phyloP scores from a whole-genome alignment of 2,797 vertebrate genomes.

The Petrocephalus schoutedeni region DNA sequence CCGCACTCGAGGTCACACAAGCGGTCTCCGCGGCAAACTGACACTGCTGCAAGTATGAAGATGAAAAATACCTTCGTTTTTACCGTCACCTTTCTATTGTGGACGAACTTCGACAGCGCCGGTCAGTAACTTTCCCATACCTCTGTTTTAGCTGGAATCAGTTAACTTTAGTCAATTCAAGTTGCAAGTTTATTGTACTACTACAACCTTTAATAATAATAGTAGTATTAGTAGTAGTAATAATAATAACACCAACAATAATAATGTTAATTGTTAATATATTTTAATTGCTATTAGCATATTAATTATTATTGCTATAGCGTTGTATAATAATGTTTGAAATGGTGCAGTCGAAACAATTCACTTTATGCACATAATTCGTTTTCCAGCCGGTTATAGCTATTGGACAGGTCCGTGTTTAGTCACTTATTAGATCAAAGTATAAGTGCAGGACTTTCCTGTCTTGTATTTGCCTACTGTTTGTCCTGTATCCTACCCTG shows the following conservation, averaged over 20 bases:
- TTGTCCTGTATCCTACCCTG: neutral
- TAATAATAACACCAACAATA: too few relatives aligned
- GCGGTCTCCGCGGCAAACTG: neutral
- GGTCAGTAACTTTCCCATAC: constrained; percentile 47
- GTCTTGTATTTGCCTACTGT: neutral
- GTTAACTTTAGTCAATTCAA: neutral
- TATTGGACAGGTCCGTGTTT: neutral
- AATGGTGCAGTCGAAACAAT: neutral
- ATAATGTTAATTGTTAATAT: too few relatives aligned
- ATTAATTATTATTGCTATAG: neutral
- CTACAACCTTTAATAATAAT: neutral
- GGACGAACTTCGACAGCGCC: constrained; percentile 52
- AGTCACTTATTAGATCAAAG: neutral
- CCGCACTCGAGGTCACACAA: neutral
- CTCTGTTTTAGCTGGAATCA: neutral
- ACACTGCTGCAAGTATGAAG: constrained; percentile 13
- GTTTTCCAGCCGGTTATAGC: neutral
- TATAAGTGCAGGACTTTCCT: neutral
- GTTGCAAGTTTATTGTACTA: neutral
- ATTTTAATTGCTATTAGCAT: too few relatives aligned
- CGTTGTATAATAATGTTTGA: neutral
- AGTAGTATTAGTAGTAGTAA: neutral
- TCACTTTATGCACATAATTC: neutral
- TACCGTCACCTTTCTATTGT: constrained; percentile 45
- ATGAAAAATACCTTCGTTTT: constrained; percentile 33